Evolutionary conservation across 2,888 invertebrate genomes (phyloP).

Genomic region (Euplexia lucipara): DNA sequence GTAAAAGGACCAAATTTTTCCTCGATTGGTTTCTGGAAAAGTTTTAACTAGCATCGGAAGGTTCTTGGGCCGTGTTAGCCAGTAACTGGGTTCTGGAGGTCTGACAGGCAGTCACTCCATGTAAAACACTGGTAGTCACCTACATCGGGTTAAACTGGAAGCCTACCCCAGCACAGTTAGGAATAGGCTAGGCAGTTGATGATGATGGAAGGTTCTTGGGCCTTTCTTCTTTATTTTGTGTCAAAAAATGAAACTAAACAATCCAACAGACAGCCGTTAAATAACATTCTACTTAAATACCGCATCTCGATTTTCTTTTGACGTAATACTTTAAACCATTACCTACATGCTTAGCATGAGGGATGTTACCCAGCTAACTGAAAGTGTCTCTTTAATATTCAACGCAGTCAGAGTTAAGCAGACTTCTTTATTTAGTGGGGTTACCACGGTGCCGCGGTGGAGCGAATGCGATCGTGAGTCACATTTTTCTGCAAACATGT

Average conservation of each 20-base stretch:
- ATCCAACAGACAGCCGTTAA: conserved; percentile 3
- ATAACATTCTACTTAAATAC: conserved; percentile 19
- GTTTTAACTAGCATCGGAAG: not conserved
- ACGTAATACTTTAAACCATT: conserved; percentile 29
- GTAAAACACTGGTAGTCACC: no score
- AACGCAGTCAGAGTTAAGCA: not conserved
- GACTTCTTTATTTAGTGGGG: conserved; percentile 19
- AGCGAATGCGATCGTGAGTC: conserved; percentile 37
- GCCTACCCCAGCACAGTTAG: no score
- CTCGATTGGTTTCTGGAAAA: not conserved
- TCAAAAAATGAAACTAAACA: no score
- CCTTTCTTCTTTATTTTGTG: no score
- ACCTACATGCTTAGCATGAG: conserved; percentile 17
- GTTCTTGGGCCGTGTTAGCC: no score
- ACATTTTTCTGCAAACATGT: conserved; percentile 43
- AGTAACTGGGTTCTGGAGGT: no score
- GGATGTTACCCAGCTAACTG: conserved; percentile 14
- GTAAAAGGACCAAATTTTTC: conserved; percentile 11
- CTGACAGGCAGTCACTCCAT: no score
- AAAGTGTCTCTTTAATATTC: conserved; percentile 19
- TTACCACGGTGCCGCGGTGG: no score
- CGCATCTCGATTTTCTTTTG: conserved; percentile 15
- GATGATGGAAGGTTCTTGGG: no score
- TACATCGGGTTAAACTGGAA: not conserved
- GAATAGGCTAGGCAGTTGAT: no score